Percentiles rank a stretch among this genome's conserved stretches.
Conservation (phyloP, 2,888 invertebrate genomes). For the Diaphora mendica region DNA sequence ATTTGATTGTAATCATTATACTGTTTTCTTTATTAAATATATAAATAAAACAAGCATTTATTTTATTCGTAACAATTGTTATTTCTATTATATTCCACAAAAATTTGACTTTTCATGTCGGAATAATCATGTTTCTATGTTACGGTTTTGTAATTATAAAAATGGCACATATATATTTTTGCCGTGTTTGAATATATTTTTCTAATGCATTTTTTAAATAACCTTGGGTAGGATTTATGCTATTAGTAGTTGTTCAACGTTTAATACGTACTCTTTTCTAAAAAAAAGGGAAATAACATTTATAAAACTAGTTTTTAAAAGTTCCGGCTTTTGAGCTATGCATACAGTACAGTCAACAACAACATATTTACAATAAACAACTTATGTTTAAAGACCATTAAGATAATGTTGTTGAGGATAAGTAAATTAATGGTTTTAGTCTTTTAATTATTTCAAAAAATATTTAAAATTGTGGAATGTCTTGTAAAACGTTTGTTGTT, state of each 20-base stretch:
- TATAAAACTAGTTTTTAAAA: background rate
- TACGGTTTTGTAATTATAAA: background rate
- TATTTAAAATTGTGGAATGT: background rate
- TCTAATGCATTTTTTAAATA: background rate
- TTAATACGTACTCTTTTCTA: background rate
- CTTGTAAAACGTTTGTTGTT: background rate
- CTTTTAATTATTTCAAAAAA: background rate
- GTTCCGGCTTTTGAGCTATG: background rate
- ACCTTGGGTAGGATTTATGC: background rate
- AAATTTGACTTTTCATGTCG: background rate
- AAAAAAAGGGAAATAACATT: background rate
- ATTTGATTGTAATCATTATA: background rate
- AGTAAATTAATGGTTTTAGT: background rate
- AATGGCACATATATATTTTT: background rate
- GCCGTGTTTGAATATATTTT: background rate
- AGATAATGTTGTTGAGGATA: background rate
- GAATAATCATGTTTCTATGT: background rate
- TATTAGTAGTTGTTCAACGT: background rate
- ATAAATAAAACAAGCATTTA: background rate
- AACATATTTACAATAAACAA: background rate
- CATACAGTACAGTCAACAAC: background rate
- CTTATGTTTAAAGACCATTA: background rate
- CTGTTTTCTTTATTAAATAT: conserved; percentile 4
- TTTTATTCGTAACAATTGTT: background rate
- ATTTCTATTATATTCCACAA: background rate